Evolutionary conservation across 35 echinoderm and acorn worm species (phyloP), one percentile per base, ranked within the genome.

Genomic region (Diadema setosum): DNA sequence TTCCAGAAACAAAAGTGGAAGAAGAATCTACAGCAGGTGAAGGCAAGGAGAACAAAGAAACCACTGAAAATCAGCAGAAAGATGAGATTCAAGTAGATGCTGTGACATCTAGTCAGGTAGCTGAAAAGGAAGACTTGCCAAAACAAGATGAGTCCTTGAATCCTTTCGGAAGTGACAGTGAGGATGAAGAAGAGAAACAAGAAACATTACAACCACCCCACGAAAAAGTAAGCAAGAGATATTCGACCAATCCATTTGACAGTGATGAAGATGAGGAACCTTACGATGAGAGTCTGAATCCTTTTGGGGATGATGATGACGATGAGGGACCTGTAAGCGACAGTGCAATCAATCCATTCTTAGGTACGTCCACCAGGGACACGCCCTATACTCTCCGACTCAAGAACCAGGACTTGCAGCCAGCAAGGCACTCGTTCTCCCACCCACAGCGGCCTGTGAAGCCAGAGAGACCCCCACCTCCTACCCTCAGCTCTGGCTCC

Each of bases 221-320:
- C 46, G 83, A 89, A 30, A 88, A 82, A 45, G 42, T 89, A 16
- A 46, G 64, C 39, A 78, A 78, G 16, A 78, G 73, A 78, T 41
- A 42, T 9, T 70, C 89, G 46, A 91, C 84, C 31, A 93, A 97
- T 91, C 95, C 95, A 21, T 97, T 97, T 70, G 91, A 85, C 29
- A 58, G 40, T 21, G 61, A 84, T 7, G 95, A 92, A 6, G 67
- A 88, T 3, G 82, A 93, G 17, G 82, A 87, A 21, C 83, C 86
- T 15, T 97, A 97, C 61, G 93, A 99, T 65, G 61, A 99, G 4
- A 86, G 82, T 61, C 73, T 94, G 44, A 99, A 99, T 87, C 96
- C 96, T 18, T 99, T 99, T 39, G 83, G 82, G 25, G 88, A 91
- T 48, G 91, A 91, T 58, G 95, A 98, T 43, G 91, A 88, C 30